A percentile compares a stretch with the other conserved stretches of the same genome.
Conservation (phyloP, 2,113 vertebrate species). For the Myanophis thanlyinensis region DNA sequence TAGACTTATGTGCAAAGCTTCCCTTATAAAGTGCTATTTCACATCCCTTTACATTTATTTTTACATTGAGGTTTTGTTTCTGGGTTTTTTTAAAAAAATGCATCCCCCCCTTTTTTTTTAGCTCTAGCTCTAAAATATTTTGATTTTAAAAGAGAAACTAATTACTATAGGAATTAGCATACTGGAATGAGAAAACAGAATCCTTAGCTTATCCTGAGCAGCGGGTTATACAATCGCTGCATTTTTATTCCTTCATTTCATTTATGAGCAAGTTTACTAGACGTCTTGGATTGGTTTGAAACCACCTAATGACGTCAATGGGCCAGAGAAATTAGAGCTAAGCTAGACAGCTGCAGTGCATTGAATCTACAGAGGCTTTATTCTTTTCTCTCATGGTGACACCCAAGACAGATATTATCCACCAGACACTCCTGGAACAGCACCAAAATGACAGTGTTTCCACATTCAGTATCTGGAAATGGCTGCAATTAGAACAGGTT, state of each 20-base stretch:
- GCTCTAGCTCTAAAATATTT: neutral
- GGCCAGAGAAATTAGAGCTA: conserved; percentile 64
- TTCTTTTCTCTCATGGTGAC: conserved; percentile 63
- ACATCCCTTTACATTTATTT: conserved; percentile 12
- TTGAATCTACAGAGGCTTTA: conserved; percentile 58
- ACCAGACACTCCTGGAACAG: conserved; percentile 53
- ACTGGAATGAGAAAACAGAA: conserved; percentile 26
- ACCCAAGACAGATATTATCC: conserved; percentile 64
- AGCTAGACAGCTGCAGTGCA: conserved; percentile 62
- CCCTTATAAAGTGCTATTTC: neutral
- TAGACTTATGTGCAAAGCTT: neutral
- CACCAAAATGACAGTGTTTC: conserved; percentile 49
- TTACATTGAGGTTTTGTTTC: neutral
- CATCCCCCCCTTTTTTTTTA: conserved; percentile 24
- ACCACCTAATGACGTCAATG: conserved; percentile 76
- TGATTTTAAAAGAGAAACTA: conserved; percentile 18
- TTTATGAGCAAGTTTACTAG: conserved; percentile 53
- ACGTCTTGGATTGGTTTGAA: conserved; percentile 53
- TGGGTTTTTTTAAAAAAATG: neutral
- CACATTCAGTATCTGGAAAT: conserved; percentile 36
- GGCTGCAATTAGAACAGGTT: conserved; percentile 18
- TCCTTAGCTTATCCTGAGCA: neutral
- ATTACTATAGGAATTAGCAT: conserved; percentile 40
- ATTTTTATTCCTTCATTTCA: conserved; percentile 43
- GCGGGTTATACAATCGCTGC: conserved; percentile 21